phyloP scores from a whole-genome alignment of 2,888 invertebrate species.

The Amiota communis region DNA sequence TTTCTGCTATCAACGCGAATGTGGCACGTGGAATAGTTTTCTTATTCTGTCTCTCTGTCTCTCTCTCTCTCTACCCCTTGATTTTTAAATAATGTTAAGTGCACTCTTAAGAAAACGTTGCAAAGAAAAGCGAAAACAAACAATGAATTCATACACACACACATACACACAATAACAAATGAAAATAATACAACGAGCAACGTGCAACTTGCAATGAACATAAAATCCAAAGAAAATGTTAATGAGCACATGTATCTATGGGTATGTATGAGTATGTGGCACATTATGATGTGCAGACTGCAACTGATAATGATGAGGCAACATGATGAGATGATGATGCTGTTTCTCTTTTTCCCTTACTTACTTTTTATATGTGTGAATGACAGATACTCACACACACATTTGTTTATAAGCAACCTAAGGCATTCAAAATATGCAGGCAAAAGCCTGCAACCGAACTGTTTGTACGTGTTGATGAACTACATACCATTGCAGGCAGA shows the following conservation, averaged over 20 bases:
- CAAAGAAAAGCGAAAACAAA: constrained; percentile 38
- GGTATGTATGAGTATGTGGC: constrained; percentile 36
- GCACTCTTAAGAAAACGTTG: constrained; percentile 43
- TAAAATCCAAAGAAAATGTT: constrained; percentile 52
- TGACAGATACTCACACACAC: neutral
- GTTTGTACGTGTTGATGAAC: constrained; percentile 27
- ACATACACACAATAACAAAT: constrained; percentile 25
- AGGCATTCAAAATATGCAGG: neutral
- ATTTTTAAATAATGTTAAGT: constrained; percentile 28
- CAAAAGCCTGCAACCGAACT: neutral
- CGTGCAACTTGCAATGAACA: constrained; percentile 4
- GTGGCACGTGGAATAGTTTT: constrained; percentile 9
- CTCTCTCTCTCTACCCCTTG: neutral
- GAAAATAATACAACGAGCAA: neutral
- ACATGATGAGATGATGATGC: neutral
- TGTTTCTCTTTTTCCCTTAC: too few species aligned
- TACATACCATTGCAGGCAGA: neutral
- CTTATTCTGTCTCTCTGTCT: neutral
- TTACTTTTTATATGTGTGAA: neutral
- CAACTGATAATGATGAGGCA: constrained; percentile 20
- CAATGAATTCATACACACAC: constrained; percentile 26
- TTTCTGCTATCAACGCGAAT: neutral
- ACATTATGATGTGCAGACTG: constrained; percentile 5
- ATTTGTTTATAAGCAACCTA: neutral
- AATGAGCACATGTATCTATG: constrained; percentile 36